phyloP scores from a whole-genome alignment of 2,113 vertebrate species.

The Microcebus murinus region DNA sequence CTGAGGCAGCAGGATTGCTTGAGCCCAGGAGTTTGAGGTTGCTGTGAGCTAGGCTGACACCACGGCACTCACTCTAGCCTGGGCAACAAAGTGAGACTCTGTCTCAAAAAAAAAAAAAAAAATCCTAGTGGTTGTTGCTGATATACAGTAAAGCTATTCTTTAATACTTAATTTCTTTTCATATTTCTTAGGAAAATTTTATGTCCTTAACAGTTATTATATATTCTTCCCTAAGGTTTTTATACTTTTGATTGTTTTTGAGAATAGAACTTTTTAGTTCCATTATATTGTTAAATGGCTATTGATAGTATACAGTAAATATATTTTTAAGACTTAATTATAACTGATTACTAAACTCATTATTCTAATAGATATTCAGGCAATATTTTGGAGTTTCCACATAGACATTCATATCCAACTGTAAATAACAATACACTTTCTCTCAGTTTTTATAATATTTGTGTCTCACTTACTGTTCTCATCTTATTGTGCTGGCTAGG shows the following conservation, averaged over 20 bases:
- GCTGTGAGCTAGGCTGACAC: no score
- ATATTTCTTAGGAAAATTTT: neutral
- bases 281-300: neutral
- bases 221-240: neutral
- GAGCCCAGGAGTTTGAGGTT: no score
- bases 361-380: neutral
- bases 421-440: neutral
- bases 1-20: no score
- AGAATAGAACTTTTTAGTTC: neutral
- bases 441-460: neutral
- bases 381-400: neutral
- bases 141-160: neutral
- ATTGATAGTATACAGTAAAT: neutral
- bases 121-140: neutral
- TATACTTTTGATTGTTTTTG: neutral
- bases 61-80: no score
- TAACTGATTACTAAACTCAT: neutral
- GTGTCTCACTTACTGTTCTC: neutral
- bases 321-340: neutral
- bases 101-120: no score
- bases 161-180: neutral
- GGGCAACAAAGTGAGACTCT: no score
- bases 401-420: neutral
- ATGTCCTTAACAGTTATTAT: neutral
- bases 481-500: neutral